Conservation (phyloP, 1,140 invertebrate species). For the Drosophila ananassae region DNA sequence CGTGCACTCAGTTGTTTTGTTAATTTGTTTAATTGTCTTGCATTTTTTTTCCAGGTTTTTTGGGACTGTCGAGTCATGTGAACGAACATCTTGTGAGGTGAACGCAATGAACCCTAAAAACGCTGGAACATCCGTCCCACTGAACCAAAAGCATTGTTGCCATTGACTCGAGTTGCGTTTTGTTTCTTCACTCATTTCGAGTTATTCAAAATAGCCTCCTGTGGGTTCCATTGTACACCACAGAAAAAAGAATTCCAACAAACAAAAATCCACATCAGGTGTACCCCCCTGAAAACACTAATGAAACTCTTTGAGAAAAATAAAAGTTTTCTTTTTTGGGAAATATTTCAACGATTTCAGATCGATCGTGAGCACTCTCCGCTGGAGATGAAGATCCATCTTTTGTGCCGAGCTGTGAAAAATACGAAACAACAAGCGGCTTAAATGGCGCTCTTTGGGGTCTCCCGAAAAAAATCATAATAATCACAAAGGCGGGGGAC, state of each 20-base stretch:
- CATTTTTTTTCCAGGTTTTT: conserved; percentile 49
- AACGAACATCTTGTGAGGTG: conserved; percentile 72
- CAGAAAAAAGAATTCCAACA: conserved; percentile 5
- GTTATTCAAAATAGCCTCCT: conserved; percentile 72
- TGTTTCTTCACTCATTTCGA: conserved; percentile 36
- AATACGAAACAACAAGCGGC: conserved; percentile 73
- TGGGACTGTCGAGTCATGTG: conserved; percentile 68
- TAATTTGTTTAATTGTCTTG: conserved; percentile 81
- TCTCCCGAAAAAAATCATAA: conserved; percentile 49
- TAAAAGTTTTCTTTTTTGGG: conserved; percentile 56
- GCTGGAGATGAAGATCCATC: conserved; percentile 71
- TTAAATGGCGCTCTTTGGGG: conserved; percentile 75
- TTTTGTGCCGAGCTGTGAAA: conserved; percentile 77
- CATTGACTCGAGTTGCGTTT: conserved; percentile 40
- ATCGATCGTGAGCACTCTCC: conserved; percentile 69
- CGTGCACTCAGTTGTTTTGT: conserved; percentile 51
- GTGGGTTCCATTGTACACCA: conserved; percentile 59
- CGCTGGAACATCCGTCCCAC: conserved; percentile 65
- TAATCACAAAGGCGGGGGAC: conserved; percentile 58
- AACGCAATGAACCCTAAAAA: conserved; percentile 77
- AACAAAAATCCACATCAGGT: conserved; percentile 61
- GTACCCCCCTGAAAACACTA: conserved; percentile 56
- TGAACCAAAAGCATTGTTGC: conserved; percentile 55
- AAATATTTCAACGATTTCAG: conserved; percentile 58
- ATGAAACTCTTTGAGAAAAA: conserved; percentile 58